Conservation (phyloP, 2,113 vertebrate species). For the Tetrax tetrax region DNA sequence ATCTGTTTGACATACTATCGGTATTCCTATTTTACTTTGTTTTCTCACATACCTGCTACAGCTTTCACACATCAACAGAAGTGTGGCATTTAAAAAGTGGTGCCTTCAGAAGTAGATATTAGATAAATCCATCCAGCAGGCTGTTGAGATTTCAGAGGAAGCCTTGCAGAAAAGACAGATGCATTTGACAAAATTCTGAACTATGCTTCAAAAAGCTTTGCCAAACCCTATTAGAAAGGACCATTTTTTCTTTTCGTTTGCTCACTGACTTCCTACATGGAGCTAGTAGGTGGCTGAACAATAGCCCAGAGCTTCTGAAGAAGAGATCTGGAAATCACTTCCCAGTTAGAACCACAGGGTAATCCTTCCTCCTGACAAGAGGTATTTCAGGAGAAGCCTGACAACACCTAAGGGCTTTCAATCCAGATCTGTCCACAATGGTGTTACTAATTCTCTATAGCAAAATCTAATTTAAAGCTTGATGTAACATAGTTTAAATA, state of each 20-base stretch:
- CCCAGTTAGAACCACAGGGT: background rate
- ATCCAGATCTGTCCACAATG: fast-evolving
- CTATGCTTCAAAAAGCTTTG: background rate
- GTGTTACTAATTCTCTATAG: background rate
- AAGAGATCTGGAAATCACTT: background rate
- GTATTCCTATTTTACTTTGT: background rate
- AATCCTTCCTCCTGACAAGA: background rate
- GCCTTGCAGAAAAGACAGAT: background rate
- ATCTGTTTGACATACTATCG: background rate
- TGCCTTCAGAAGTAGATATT: background rate
- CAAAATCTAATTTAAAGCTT: background rate
- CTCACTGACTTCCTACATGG: background rate
- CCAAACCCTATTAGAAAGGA: background rate
- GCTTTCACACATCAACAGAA: background rate
- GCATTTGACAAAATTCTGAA: background rate
- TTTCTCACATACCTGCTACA: background rate
- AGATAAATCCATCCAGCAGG: background rate
- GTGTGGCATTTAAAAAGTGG: background rate
- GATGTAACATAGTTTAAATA: background rate
- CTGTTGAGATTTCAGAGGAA: background rate
- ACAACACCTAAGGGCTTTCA: background rate
- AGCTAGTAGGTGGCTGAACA: background rate
- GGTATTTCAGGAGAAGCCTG: background rate
- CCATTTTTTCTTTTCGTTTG: background rate
- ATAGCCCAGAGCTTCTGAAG: background rate